phyloP scores from a whole-genome alignment of 92 coral and sea anemone species.

The Porites rus region DNA sequence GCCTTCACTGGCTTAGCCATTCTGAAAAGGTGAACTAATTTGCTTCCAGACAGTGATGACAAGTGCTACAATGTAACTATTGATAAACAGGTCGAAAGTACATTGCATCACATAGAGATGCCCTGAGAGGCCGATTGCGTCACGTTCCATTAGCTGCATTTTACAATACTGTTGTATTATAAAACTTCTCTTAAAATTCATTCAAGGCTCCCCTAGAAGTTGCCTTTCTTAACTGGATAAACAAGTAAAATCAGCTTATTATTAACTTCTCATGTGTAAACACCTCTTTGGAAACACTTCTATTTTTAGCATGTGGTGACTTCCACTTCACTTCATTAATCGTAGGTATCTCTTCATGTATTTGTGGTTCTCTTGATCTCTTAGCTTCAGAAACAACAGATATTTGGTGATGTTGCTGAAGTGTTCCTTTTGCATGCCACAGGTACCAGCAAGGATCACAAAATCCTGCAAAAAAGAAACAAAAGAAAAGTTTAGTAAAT shows the following conservation, averaged over 20 bases:
- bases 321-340: conserved; percentile 4
- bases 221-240: too few relatives aligned
- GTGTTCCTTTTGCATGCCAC: conserved; percentile 36
- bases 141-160: too few relatives aligned
- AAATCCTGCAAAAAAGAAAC: background rate
- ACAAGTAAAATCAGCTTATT: background rate
- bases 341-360: conserved; percentile 6
- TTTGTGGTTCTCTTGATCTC: conserved; percentile 15
- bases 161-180: too few relatives aligned
- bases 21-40: too few relatives aligned
- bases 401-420: background rate
- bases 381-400: background rate
- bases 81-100: too few relatives aligned
- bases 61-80: too few relatives aligned
- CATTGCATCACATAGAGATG: too few relatives aligned
- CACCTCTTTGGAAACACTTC: background rate
- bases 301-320: background rate
- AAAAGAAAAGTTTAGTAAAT: background rate
- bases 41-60: too few relatives aligned
- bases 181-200: too few relatives aligned
- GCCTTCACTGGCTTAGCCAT: too few relatives aligned
- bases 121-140: too few relatives aligned
- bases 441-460: conserved; percentile 21
- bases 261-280: background rate
- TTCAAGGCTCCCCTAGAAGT: too few relatives aligned